These are phyloP conservation scores for Sinhomidia bicolor DNA, from an alignment of 2,888 invertebrate species.

Conservation along the genomic window DNA sequence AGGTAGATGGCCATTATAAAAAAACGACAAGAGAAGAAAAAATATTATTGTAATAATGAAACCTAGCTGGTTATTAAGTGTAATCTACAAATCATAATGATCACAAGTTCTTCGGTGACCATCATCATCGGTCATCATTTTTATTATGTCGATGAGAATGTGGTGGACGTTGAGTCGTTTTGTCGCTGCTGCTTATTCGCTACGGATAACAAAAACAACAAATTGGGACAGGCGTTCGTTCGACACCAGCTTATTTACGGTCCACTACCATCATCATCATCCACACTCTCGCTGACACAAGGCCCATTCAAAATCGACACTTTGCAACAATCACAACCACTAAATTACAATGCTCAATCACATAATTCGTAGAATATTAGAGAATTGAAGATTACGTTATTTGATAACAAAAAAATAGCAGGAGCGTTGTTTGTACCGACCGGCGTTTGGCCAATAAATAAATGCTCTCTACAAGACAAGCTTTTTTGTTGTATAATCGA, in stretches of 20 bases:
- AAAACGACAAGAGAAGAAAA: constrained; percentile 1
- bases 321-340: constrained; percentile 25
- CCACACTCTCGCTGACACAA: constrained; percentile 30
- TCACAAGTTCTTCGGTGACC: constrained; percentile 29
- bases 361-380: neutral
- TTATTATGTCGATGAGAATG: too few species aligned
- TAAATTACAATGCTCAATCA: constrained; percentile 16
- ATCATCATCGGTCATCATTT: constrained; percentile 37
- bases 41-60: neutral
- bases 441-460: neutral
- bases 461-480: neutral
- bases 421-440: neutral
- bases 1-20: too few species aligned
- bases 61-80: constrained; percentile 12
- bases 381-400: neutral
- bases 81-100: constrained; percentile 46
- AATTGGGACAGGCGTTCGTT: constrained; percentile 34
- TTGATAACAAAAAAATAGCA: neutral
- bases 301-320: constrained; percentile 38
- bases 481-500: constrained; percentile 5
- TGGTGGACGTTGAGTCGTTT: neutral
- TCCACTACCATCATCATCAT: constrained; percentile 15
- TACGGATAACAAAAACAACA: constrained; percentile 23
- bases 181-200: constrained; percentile 6
- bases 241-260: constrained; percentile 12